These are phyloP conservation scores for Kryptolebias marmoratus DNA, from an alignment of 2,113 vertebrate genomes.

Conservation along the genomic window DNA sequence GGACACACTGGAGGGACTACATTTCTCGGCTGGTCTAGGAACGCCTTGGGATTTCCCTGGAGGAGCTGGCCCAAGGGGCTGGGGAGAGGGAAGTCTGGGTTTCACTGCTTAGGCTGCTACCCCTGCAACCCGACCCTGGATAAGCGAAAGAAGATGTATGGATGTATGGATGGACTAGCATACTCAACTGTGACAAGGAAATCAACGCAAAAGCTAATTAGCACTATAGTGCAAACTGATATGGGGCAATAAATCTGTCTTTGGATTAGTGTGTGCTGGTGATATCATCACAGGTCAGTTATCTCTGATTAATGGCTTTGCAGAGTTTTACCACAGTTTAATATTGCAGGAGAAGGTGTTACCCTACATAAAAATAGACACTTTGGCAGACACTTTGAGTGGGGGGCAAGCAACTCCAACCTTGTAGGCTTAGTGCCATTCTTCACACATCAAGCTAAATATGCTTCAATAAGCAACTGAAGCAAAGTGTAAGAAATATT, in stretches of 20 bases:
- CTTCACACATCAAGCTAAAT: not conserved
- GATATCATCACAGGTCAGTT: conserved; percentile 58
- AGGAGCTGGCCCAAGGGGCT: no score
- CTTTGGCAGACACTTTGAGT: not conserved
- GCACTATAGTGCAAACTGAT: not conserved
- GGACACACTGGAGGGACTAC: no score
- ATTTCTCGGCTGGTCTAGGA: no score
- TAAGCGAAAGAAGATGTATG: no score
- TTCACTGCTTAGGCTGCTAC: no score
- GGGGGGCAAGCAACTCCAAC: not conserved
- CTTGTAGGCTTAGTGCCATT: not conserved
- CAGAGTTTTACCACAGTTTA: conserved; percentile 27
- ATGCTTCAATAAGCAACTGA: conserved; percentile 17
- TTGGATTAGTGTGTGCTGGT: not conserved
- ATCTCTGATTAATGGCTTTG: conserved; percentile 37
- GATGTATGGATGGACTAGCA: no score
- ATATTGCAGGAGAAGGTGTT: not conserved
- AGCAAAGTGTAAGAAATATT: not conserved
- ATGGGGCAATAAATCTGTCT: conserved; percentile 18
- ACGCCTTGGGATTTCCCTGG: no score
- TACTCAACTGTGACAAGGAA: not conserved
- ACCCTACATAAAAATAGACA: not conserved
- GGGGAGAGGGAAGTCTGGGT: no score
- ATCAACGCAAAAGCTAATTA: conserved; percentile 45
- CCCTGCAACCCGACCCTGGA: no score